Evolutionary conservation across 2,797 vertebrate species (phyloP), one percentile per base, ranked within the genome.

Genomic region (Aythya fuligula): DNA sequence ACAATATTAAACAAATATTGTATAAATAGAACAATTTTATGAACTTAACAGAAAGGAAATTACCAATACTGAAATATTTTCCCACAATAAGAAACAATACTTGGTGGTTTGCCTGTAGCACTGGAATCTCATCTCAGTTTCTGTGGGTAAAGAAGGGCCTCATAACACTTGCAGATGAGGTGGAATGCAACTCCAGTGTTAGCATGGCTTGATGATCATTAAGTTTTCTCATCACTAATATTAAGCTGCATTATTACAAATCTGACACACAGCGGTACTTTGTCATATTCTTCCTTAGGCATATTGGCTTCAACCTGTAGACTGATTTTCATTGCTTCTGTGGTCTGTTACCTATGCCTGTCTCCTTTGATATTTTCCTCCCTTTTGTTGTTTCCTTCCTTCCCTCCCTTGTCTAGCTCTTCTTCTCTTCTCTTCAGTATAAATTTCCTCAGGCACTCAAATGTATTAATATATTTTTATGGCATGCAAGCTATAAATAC

Each of bases 151-250:
- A 49, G 66, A 86, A 71, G 79, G 79, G 70, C 53, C 73, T 95
- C 58, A 54, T 9, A 90, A 58, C 66, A 95, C 73, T 88, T 86
- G 73, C 54, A 90, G 81, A 84, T 88, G 70, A 88, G 62, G 81
- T 90, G 86, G 54, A 90, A 38, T 47, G 51, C 62, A 36, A 88
- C 66, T 75, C 80, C 1, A 0, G 70, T 66, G 78, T 78, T 93
- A 93, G 90, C 67, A 88, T 78, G 13, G 88, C 90, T 93, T 96
- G 66, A 95, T 87, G 94, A 85, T 28, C 25, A 66, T 94, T 92
- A 92, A 76, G 74, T 64, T 87, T 85, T 94, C 81, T 90, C 93
- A 89, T 93, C 36, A 87, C 78, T 92, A 94, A 95, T 64, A 32
- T 92, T 94, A 93, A 86, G 66, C 22, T 66, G 25, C 64, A 75